phyloP scores from a whole-genome alignment of 1,140 invertebrate species.

The Epicauta chinensis region DNA sequence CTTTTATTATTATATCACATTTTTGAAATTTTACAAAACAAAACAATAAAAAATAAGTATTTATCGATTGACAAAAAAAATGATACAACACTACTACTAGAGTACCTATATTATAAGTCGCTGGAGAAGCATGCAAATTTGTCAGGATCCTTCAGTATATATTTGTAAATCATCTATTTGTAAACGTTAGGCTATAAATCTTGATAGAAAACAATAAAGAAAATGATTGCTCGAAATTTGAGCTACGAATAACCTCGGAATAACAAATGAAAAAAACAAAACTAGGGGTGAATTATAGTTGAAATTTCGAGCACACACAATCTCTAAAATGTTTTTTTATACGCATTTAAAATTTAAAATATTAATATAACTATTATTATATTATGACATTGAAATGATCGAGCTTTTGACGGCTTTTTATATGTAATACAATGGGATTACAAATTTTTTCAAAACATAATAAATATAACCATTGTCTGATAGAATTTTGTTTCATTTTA shows the following conservation, averaged over 20 bases:
- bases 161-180: conserved; percentile 39
- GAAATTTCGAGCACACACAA: conserved; percentile 26
- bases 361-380: conserved; percentile 40
- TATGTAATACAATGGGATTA: conserved; percentile 43
- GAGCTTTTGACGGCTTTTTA: conserved; percentile 45
- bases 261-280: no score
- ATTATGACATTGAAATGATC: conserved; percentile 41
- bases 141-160: conserved; percentile 34
- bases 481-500: conserved; percentile 22
- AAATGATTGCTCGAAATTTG: conserved; percentile 7
- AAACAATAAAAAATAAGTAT: conserved; percentile 22
- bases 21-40: conserved; percentile 3
- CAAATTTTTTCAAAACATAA: conserved; percentile 41
- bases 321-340: conserved; percentile 40
- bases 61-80: conserved; percentile 23
- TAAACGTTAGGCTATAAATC: conserved; percentile 33
- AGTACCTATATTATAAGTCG: conserved; percentile 40
- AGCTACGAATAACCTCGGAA: no score
- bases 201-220: background rate
- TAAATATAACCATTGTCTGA: conserved; percentile 42
- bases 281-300: background rate
- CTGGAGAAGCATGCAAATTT: conserved; percentile 34
- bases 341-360: conserved; percentile 37
- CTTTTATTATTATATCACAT: no score
- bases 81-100: conserved; percentile 32